These are phyloP conservation scores for Scolopax mira DNA, from an alignment of 2,113 vertebrate genomes.

Conservation along the genomic window DNA sequence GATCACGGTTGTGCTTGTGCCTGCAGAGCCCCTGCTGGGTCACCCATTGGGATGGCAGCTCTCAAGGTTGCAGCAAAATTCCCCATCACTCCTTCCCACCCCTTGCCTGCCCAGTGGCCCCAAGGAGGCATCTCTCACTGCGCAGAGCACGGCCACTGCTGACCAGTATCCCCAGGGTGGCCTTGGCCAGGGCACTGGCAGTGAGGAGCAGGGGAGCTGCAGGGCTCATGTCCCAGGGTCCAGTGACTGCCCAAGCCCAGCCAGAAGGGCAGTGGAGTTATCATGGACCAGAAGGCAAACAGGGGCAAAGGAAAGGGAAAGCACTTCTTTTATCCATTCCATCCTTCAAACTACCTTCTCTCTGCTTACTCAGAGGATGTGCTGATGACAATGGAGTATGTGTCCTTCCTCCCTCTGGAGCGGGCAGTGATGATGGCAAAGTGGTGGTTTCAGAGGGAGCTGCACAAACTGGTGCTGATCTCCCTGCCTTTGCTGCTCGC, in stretches of 20 bases:
- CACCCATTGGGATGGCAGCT: rapidly evolving
- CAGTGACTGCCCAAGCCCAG: no score
- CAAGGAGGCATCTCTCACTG: background rate
- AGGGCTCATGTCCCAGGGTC: background rate
- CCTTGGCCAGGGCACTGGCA: background rate
- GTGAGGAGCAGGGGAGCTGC: background rate
- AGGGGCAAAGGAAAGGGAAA: background rate
- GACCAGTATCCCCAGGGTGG: background rate
- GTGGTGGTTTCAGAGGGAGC: background rate
- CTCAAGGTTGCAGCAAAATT: background rate
- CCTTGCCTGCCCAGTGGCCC: background rate
- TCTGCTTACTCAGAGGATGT: background rate
- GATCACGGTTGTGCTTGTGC: background rate
- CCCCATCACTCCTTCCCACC: background rate
- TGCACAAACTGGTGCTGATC: background rate
- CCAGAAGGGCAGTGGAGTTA: no score
- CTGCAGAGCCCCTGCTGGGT: background rate
- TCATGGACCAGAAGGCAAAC: background rate
- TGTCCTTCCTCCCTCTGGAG: background rate
- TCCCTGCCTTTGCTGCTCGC: rapidly evolving
- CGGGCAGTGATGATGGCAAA: rapidly evolving
- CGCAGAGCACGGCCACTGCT: background rate
- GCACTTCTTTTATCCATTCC: background rate
- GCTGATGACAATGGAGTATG: background rate
- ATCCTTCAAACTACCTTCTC: background rate